Evolutionary conservation across 2,888 invertebrate genomes (phyloP).

Genomic region (Habrosyne pyritoides): DNA sequence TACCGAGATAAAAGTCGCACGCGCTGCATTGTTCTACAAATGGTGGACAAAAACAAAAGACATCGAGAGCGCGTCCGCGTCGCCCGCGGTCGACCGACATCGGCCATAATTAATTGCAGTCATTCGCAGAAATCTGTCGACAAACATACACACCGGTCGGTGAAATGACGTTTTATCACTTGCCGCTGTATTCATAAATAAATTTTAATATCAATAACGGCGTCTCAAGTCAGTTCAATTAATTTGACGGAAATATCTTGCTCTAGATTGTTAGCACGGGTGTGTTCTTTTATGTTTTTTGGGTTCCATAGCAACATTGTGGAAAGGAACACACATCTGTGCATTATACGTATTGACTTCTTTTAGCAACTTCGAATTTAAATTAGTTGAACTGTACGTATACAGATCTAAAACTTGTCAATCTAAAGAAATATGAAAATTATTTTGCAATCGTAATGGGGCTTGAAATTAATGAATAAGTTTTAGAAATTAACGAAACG

Average conservation of each 20-base stretch:
- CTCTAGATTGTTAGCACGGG: slow-evolving; percentile 16
- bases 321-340: neutral
- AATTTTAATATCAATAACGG: slow-evolving; percentile 56
- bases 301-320: neutral
- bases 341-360: too few relatives aligned
- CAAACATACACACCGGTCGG: slow-evolving; percentile 59
- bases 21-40: slow-evolving; percentile 76
- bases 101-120: slow-evolving; percentile 76
- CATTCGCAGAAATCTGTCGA: slow-evolving; percentile 72
- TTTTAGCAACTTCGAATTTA: too few relatives aligned
- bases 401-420: too few relatives aligned
- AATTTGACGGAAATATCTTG: slow-evolving; percentile 49
- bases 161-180: slow-evolving; percentile 71
- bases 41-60: slow-evolving; percentile 73
- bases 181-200: slow-evolving; percentile 63
- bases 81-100: slow-evolving; percentile 46
- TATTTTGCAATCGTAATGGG: too few relatives aligned
- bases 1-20: slow-evolving; percentile 67
- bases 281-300: slow-evolving; percentile 4
- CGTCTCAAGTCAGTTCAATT: slow-evolving; percentile 51
- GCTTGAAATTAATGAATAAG: too few relatives aligned
- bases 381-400: too few relatives aligned
- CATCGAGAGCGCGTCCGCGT: slow-evolving; percentile 34
- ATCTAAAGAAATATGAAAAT: too few relatives aligned
- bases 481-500: too few relatives aligned